Conservation (phyloP, 2,888 invertebrate species). For the Torymus auratus region DNA sequence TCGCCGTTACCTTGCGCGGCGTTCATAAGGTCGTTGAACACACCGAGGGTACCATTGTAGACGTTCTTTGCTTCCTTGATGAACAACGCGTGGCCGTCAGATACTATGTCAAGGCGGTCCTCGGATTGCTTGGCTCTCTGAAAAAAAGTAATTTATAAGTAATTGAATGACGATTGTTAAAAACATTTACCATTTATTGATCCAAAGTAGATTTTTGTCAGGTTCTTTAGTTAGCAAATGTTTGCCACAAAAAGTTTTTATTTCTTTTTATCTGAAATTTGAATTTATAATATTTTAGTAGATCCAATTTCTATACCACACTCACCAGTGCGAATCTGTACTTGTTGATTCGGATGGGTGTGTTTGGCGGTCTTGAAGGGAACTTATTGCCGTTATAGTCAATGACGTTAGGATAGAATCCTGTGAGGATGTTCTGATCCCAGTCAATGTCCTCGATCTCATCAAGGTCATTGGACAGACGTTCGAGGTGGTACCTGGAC, state of each 20-base stretch:
- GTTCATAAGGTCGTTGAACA: constrained; percentile 72
- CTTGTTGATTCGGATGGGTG: neutral
- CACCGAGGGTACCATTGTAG: neutral
- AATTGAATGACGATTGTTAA: too few relatives aligned
- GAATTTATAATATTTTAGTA: too few relatives aligned
- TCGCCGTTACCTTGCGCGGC: constrained; percentile 78
- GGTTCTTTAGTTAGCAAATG: too few relatives aligned
- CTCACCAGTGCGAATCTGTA: neutral
- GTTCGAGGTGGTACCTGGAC: constrained; percentile 83
- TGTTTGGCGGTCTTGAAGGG: neutral
- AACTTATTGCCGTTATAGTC: constrained; percentile 78
- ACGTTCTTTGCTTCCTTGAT: too few relatives aligned
- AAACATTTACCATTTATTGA: too few relatives aligned
- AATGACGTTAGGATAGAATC: constrained; percentile 80
- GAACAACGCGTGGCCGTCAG: too few relatives aligned
- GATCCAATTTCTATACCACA: neutral
- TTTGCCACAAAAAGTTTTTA: too few relatives aligned
- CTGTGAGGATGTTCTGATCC: constrained; percentile 76
- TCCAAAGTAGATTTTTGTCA: too few relatives aligned
- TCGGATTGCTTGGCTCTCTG: too few relatives aligned
- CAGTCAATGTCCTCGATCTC: constrained; percentile 80
- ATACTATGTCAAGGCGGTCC: too few relatives aligned
- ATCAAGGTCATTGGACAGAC: constrained; percentile 81
- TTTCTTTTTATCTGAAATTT: too few relatives aligned
- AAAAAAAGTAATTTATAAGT: too few relatives aligned